phyloP scores from a whole-genome alignment of 2,888 invertebrate species.

The Melieria omissa region DNA sequence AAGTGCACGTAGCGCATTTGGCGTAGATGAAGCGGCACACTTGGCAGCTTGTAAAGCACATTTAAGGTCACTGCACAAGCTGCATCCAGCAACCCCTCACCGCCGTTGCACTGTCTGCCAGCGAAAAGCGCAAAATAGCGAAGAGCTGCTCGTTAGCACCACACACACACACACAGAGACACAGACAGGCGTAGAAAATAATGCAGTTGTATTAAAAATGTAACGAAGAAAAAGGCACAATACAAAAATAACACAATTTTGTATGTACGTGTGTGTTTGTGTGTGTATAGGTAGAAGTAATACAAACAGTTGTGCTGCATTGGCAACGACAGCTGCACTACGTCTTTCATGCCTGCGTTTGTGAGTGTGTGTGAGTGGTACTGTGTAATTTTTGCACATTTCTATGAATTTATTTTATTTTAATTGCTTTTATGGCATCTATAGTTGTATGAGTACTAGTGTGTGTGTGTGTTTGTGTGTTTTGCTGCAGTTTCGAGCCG shows the following conservation, averaged over 20 bases:
- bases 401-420: slow-evolving; percentile 3
- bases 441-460: neutral
- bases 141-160: slow-evolving; percentile 11
- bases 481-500: neutral
- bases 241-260: neutral
- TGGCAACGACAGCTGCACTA: too few relatives aligned
- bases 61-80: slow-evolving; percentile 10
- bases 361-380: too few relatives aligned
- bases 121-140: too few relatives aligned
- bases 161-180: too few relatives aligned
- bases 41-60: slow-evolving; percentile 1
- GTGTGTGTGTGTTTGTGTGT: slow-evolving; percentile 2
- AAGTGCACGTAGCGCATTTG: neutral
- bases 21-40: too few relatives aligned
- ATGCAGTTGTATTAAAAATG: neutral
- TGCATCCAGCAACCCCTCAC: neutral
- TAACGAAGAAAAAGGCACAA: neutral
- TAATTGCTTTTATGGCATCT: slow-evolving; percentile 9
- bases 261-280: too few relatives aligned
- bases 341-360: too few relatives aligned
- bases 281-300: too few relatives aligned
- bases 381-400: neutral
- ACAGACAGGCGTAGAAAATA: neutral
- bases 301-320: too few relatives aligned
- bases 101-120: too few relatives aligned